Evolutionary conservation across 2,888 invertebrate species (phyloP).

Genomic region (Metacarcinus magister): DNA sequence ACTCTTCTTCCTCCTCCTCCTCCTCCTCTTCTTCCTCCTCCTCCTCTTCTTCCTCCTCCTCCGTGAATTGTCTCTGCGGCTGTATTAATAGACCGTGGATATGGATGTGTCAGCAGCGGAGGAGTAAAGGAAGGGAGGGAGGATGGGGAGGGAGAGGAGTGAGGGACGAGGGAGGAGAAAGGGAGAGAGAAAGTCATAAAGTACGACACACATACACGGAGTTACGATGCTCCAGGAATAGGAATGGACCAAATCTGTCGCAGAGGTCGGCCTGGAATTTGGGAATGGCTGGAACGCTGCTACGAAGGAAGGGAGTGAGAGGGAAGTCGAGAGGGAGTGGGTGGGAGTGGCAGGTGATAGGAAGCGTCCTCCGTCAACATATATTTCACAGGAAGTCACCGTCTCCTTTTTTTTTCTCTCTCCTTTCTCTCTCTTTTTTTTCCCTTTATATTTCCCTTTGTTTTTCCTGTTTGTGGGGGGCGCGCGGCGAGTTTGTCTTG

Average conservation of each 20-base stretch:
- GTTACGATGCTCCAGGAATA: constrained; percentile 57
- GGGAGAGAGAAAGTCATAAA: constrained; percentile 50
- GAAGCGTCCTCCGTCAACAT: neutral
- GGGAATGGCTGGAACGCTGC: constrained; percentile 19
- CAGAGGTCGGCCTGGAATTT: constrained; percentile 47
- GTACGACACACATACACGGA: constrained; percentile 45
- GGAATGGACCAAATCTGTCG: constrained; percentile 62
- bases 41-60: neutral
- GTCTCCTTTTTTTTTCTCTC: neutral
- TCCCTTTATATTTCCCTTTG: neutral
- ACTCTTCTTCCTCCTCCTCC: neutral
- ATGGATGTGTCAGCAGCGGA: constrained; percentile 40
- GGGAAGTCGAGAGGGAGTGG: neutral
- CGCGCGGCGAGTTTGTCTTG: neutral
- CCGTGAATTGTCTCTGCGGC: constrained; percentile 26
- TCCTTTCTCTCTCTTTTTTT: neutral
- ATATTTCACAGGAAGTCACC: constrained; percentile 35
- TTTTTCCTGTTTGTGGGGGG: constrained; percentile 27
- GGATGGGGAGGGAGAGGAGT: neutral
- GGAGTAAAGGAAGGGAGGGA: neutral
- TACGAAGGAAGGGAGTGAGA: neutral
- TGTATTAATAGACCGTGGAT: constrained; percentile 42
- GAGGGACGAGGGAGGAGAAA: neutral
- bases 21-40: neutral
- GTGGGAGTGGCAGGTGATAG: neutral